A percentile compares a stretch with the other conserved stretches of the same genome.
Conservation (phyloP, 2,888 invertebrate species). For the Meiosimyza platycephala region DNA sequence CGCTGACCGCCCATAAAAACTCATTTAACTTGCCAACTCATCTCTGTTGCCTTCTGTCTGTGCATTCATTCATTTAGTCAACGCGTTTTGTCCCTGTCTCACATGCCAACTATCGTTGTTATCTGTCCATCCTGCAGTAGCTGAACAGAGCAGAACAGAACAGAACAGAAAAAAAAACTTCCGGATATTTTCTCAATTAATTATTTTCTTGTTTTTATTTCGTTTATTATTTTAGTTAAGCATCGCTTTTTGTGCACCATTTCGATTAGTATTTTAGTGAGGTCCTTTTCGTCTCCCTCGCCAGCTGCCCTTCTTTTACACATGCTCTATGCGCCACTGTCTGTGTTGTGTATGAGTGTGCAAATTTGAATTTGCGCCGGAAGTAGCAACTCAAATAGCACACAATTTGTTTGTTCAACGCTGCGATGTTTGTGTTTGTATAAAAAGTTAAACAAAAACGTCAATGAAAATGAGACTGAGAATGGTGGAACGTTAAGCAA, state of each 20-base stretch:
- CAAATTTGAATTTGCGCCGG: constrained; percentile 53
- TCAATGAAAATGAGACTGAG: not conserved
- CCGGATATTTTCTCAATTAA: constrained; percentile 47
- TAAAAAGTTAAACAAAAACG: constrained; percentile 1
- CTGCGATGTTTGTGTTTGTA: constrained; percentile 10
- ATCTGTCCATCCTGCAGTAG: not conserved
- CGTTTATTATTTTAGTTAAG: constrained; percentile 31
- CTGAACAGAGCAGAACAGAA: not conserved
- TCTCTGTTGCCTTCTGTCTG: constrained; percentile 36
- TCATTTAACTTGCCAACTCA: constrained; percentile 55
- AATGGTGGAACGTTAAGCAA: not conserved
- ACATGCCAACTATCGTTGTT: constrained; percentile 6
- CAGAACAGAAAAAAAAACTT: not conserved
- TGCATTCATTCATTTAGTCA: not conserved
- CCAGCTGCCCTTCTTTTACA: not conserved
- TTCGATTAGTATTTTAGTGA: not conserved
- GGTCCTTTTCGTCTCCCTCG: not conserved
- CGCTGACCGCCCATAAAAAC: constrained; percentile 55
- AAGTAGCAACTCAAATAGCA: constrained; percentile 50
- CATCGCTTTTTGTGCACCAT: constrained; percentile 10
- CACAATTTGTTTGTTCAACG: constrained; percentile 51
- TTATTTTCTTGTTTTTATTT: constrained; percentile 45
- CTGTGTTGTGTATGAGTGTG: constrained; percentile 20
- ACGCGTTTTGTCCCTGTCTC: not conserved
- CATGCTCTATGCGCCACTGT: constrained; percentile 12